Conservation (phyloP, 2,113 vertebrate genomes). For the Trachemys scripta region DNA sequence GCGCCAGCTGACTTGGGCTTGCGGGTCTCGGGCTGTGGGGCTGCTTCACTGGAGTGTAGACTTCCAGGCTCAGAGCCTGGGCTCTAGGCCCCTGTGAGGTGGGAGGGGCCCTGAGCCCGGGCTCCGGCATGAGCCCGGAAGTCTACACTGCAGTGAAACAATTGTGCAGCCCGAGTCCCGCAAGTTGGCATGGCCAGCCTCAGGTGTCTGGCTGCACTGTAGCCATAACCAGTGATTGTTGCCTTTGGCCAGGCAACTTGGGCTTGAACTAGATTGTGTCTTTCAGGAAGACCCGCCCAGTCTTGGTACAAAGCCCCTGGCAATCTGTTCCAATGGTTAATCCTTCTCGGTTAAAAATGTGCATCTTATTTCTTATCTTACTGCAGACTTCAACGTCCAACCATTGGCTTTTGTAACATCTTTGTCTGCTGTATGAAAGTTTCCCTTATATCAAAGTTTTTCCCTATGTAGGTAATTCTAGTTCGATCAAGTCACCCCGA, state of each 20-base stretch:
- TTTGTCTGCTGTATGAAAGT: not conserved
- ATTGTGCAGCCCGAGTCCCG: fast-evolving
- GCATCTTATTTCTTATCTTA: not conserved
- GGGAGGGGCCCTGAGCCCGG: not conserved
- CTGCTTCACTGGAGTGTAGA: not conserved
- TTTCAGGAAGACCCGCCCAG: not conserved
- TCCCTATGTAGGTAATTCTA: not conserved
- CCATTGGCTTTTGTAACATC: not conserved
- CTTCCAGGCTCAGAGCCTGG: not conserved
- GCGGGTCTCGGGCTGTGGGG: not conserved
- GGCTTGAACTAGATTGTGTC: not conserved
- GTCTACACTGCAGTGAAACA: not conserved
- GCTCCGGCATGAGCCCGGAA: not conserved
- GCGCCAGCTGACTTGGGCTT: not conserved
- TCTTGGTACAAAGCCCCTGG: not conserved
- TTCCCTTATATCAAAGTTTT: not conserved
- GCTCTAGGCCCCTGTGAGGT: not conserved
- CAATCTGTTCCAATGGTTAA: not conserved
- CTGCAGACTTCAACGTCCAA: not conserved
- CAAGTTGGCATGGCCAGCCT: not conserved
- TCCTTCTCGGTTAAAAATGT: not conserved
- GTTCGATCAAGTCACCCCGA: not conserved
- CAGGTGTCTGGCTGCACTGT: not conserved
- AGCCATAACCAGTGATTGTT: not conserved
- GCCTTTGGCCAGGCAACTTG: not conserved